These are phyloP conservation scores for Misgurnus anguillicaudatus DNA, from an alignment of 2,113 vertebrate species.

Conservation along the genomic window DNA sequence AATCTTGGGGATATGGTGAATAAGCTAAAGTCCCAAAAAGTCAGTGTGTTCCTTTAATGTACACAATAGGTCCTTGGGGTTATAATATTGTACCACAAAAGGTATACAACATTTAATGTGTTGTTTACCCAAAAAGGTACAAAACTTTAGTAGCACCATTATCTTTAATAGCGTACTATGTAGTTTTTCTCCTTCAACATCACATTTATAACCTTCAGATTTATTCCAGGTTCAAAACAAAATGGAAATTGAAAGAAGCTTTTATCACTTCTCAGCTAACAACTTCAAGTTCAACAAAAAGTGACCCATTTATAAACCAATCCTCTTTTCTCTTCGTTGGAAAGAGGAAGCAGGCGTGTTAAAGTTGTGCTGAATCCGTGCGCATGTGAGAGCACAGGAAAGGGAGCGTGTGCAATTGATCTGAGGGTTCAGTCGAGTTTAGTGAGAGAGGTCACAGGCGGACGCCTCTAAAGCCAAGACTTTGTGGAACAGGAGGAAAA, in stretches of 20 bases:
- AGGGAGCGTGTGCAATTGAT: slow-evolving; percentile 43
- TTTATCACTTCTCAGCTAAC: slow-evolving; percentile 27
- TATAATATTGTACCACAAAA: no score
- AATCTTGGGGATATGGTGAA: no score
- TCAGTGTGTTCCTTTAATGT: no score
- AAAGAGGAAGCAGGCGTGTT: slow-evolving; percentile 11
- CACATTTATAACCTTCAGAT: not conserved
- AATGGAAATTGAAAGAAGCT: slow-evolving; percentile 2
- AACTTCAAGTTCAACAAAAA: not conserved
- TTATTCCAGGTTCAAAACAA: not conserved
- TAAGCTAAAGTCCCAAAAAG: no score
- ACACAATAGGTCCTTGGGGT: no score
- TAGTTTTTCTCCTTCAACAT: no score
- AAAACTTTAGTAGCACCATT: no score
- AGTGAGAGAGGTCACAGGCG: slow-evolving; percentile 6
- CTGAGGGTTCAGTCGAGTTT: slow-evolving; percentile 43
- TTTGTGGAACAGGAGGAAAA: slow-evolving; percentile 62
- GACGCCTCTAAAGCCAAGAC: slow-evolving; percentile 46
- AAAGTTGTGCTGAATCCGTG: slow-evolving; percentile 1
- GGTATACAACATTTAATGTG: no score
- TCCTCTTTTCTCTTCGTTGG: not conserved
- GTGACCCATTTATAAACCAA: slow-evolving; percentile 15
- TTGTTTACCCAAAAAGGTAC: no score
- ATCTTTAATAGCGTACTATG: no score
- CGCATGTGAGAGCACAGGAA: slow-evolving; percentile 44